Percentiles rank a stretch among this genome's conserved stretches.
Conservation (phyloP, 2,797 vertebrate species). For the Craterocephalus amniculus region DNA sequence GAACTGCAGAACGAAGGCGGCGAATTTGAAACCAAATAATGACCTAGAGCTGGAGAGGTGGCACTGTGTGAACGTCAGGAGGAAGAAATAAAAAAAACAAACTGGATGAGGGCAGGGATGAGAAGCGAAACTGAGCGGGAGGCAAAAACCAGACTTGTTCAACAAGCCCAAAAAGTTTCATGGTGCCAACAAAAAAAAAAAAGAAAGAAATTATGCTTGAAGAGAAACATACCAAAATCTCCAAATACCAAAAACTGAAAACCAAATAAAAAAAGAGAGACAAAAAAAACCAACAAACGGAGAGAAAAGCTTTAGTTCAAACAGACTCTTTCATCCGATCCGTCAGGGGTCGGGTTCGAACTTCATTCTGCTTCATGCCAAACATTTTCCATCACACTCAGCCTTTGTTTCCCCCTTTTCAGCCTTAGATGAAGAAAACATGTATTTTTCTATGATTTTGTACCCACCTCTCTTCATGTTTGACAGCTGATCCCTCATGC, state of each 20-base stretch:
- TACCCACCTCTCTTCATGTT: conserved; percentile 29
- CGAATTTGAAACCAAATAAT: conserved; percentile 81
- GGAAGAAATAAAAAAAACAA: conserved; percentile 18
- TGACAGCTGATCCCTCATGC: conserved; percentile 50
- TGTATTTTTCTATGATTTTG: conserved; percentile 64
- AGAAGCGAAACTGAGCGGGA: conserved; percentile 62
- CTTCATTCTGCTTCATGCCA: conserved; percentile 47
- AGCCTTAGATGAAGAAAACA: conserved; percentile 25
- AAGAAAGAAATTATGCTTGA: conserved; percentile 32
- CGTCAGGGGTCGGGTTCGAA: conserved; percentile 67
- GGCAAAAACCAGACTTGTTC: conserved; percentile 63
- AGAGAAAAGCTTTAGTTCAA: conserved; percentile 92
- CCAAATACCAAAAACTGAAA: conserved; percentile 86
- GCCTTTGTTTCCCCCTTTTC: conserved; percentile 23
- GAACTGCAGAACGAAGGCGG: conserved; percentile 66
- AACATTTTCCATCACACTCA: conserved; percentile 62
- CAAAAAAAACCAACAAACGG: conserved; percentile 70
- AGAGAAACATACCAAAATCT: conserved; percentile 79
- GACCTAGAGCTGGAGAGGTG: conserved; percentile 72
- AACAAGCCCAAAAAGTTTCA: conserved; percentile 49
- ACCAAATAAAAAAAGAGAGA: conserved; percentile 82
- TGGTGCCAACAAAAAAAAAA: conserved; percentile 41
- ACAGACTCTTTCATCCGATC: conserved; percentile 83
- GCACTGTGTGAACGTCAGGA: conserved; percentile 51
- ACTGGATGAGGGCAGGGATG: conserved; percentile 67